phyloP scores from a whole-genome alignment of 2,797 vertebrate genomes.

The Mormyrops attenuatus region DNA sequence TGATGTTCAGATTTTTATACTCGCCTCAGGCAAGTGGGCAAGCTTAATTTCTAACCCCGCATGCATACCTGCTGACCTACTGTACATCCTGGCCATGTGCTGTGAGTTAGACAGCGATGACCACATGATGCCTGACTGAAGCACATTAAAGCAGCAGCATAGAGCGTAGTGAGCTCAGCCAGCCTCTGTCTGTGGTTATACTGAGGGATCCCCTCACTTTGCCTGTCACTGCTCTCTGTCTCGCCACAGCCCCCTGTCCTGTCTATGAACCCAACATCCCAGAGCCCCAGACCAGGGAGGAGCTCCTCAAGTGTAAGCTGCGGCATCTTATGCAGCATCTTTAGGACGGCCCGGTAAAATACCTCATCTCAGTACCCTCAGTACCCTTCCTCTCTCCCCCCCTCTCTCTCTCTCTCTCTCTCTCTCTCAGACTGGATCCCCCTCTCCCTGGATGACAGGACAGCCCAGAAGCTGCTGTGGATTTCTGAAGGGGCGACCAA shows the following conservation, averaged over 20 bases:
- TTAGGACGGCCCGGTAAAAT: background rate
- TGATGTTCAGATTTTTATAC: background rate
- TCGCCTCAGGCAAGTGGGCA: background rate
- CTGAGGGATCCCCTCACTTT: background rate
- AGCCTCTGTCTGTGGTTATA: background rate
- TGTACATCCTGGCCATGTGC: background rate
- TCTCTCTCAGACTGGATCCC: conserved; percentile 57
- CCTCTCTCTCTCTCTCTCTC: background rate
- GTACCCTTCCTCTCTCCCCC: background rate
- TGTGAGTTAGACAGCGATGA: background rate
- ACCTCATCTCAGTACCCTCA: background rate
- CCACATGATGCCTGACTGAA: background rate
- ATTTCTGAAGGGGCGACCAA: conserved; percentile 58
- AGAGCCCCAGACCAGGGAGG: conserved; percentile 60
- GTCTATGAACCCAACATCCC: conserved; percentile 59
- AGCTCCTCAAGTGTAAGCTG: conserved; percentile 59
- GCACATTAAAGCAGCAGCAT: background rate
- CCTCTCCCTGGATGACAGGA: conserved; percentile 60
- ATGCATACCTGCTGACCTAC: background rate
- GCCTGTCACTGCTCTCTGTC: background rate
- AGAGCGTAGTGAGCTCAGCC: background rate
- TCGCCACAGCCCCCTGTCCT: conserved; percentile 43
- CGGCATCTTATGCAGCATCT: background rate
- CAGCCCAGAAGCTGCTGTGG: conserved; percentile 68
- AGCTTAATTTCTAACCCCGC: background rate